These are phyloP conservation scores for Achatina immaculata DNA, from an alignment of 1,140 invertebrate species.

Conservation along the genomic window DNA sequence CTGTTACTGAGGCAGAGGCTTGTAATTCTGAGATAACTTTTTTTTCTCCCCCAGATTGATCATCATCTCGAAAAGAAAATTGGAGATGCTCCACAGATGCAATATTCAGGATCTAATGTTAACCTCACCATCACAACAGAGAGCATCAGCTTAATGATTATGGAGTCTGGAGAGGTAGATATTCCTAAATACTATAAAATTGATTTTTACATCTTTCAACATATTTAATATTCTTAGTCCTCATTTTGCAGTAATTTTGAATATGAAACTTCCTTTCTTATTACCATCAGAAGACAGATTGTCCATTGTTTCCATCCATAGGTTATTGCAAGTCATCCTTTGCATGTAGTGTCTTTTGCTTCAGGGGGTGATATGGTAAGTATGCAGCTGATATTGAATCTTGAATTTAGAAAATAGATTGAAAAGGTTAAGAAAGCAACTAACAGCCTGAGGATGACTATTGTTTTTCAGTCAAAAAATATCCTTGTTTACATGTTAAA, in stretches of 20 bases:
- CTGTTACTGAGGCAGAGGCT: no score
- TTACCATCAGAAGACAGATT: neutral
- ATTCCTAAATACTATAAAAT: no score
- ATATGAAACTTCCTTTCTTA: neutral
- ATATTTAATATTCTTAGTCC: neutral
- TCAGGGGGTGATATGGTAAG: constrained; percentile 93
- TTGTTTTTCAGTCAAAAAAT: no score
- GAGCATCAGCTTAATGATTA: constrained; percentile 84
- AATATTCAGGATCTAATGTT: constrained; percentile 90
- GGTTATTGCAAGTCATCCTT: constrained; percentile 93
- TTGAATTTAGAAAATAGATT: no score
- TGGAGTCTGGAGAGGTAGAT: constrained; percentile 79
- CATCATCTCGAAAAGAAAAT: constrained; percentile 86
- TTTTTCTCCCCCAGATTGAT: constrained; percentile 76
- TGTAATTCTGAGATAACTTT: constrained; percentile 1
- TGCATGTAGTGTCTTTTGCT: constrained; percentile 97
- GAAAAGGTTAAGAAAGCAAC: no score
- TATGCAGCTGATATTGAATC: no score
- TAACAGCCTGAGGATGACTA: no score
- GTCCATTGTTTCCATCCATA: constrained; percentile 65
- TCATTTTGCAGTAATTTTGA: neutral
- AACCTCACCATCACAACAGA: constrained; percentile 92
- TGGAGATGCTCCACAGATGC: constrained; percentile 87
- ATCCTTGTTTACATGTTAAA: no score
- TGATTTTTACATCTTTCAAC: no score